Evolutionary conservation across 2,888 invertebrate species (phyloP).

Genomic region (Caprella mutica): DNA sequence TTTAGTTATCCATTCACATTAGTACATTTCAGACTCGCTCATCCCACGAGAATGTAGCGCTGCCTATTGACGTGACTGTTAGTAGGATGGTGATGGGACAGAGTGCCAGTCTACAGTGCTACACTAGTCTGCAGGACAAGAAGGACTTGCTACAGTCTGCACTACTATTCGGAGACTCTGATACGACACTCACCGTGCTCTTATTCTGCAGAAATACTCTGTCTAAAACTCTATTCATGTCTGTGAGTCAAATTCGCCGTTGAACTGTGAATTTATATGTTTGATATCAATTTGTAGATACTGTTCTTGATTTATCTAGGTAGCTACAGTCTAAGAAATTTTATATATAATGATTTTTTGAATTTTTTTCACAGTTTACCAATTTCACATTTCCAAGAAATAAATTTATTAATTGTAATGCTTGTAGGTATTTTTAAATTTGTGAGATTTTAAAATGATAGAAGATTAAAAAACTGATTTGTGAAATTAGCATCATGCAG

Average conservation of each 20-base stretch:
- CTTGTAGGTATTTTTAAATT: too few relatives aligned
- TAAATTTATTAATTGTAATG: too few relatives aligned
- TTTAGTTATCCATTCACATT: too few relatives aligned
- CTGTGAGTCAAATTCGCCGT: constrained; percentile 3
- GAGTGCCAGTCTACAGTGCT: constrained; percentile 23
- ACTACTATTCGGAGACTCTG: constrained; percentile 18
- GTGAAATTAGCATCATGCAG: too few relatives aligned
- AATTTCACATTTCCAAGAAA: too few relatives aligned
- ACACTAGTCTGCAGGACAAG: constrained; percentile 29
- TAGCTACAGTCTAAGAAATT: not conserved
- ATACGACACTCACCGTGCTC: constrained; percentile 21
- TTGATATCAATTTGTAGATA: not conserved
- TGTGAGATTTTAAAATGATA: too few relatives aligned
- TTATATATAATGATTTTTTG: not conserved
- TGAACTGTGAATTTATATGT: not conserved
- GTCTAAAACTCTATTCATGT: constrained; percentile 23
- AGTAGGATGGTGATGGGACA: constrained; percentile 22
- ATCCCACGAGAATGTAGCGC: constrained; percentile 22
- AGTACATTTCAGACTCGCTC: constrained; percentile 28
- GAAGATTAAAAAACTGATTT: too few relatives aligned
- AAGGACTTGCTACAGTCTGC: constrained; percentile 21
- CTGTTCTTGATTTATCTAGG: not conserved
- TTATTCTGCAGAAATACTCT: constrained; percentile 26
- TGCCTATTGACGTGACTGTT: constrained; percentile 27
- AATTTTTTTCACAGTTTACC: not conserved